Percentiles rank a stretch among this genome's conserved stretches.
These are phyloP conservation scores for Canis aureus DNA, from an alignment of 2,113 vertebrate genomes.

Conservation along the genomic window DNA sequence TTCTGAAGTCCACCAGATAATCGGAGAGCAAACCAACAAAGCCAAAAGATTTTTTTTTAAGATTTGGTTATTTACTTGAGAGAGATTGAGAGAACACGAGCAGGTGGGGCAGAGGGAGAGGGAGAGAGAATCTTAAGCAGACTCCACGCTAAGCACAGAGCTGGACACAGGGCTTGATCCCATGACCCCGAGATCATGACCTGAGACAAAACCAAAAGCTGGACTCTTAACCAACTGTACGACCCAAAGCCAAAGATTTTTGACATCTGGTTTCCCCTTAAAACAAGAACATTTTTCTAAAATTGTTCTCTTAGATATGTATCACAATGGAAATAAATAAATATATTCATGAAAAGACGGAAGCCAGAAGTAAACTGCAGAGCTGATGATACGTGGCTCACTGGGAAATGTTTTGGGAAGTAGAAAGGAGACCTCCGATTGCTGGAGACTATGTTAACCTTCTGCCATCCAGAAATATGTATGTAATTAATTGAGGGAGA, in stretches of 20 bases:
- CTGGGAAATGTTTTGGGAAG: not conserved
- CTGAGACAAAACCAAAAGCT: no score
- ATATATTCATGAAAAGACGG: not conserved
- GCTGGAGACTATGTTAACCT: not conserved
- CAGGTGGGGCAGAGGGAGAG: no score
- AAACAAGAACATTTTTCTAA: not conserved
- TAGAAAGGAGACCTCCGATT: not conserved
- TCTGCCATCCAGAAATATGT: not conserved
- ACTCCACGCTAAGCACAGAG: no score
- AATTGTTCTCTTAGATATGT: not conserved
- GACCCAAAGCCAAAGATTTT: not conserved
- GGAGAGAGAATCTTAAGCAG: no score
- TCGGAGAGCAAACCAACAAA: not conserved
- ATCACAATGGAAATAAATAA: slow-evolving; percentile 21
- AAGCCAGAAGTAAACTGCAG: slow-evolving; percentile 23
- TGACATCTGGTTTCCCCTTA: slow-evolving; percentile 25
- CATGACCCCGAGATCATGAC: no score
- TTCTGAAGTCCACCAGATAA: not conserved
- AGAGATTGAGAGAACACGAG: no score
- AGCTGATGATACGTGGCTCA: not conserved
- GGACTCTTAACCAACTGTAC: no score
- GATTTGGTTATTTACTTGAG: no score
- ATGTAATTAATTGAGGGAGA: not conserved
- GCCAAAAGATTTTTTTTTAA: not conserved
- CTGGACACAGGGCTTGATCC: no score